Percentiles rank a stretch among this genome's conserved stretches.
These are phyloP conservation scores for Tenthredo notha DNA, from an alignment of 2,888 invertebrate species.

Conservation along the genomic window DNA sequence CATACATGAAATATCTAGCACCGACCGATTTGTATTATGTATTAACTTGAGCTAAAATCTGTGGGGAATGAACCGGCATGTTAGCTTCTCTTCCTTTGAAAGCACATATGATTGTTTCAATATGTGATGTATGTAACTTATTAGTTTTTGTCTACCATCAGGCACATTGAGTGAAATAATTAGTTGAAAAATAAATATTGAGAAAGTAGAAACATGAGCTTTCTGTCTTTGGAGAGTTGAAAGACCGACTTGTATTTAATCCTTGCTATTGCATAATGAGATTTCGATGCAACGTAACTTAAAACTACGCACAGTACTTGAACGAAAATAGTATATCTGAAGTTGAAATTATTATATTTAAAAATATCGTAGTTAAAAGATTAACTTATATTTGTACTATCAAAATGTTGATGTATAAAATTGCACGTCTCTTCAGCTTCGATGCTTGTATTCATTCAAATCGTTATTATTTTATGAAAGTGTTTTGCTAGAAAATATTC, in stretches of 20 bases:
- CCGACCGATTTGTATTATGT: not conserved
- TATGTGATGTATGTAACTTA: not conserved
- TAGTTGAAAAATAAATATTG: not conserved
- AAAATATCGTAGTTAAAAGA: slow-evolving; percentile 30
- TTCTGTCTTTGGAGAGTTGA: not conserved
- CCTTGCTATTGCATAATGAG: not conserved
- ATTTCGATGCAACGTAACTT: not conserved
- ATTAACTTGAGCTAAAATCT: not conserved
- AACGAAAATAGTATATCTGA: not conserved
- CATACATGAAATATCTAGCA: too few relatives aligned
- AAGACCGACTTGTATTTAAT: not conserved
- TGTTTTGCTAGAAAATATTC: not conserved
- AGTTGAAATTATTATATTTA: not conserved
- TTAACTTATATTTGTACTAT: slow-evolving; percentile 47
- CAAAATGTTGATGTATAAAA: slow-evolving; percentile 35
- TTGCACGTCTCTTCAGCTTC: slow-evolving; percentile 2
- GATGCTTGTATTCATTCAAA: not conserved
- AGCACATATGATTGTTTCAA: not conserved
- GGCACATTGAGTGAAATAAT: not conserved
- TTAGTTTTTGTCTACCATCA: slow-evolving; percentile 17
- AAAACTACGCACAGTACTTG: not conserved
- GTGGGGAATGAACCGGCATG: not conserved
- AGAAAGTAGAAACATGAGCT: not conserved
- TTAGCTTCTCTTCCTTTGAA: not conserved
- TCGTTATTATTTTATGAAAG: not conserved